Base-by-base conservation (phyloP, 2,797 vertebrate species). In the Rhinella marina region DNA sequence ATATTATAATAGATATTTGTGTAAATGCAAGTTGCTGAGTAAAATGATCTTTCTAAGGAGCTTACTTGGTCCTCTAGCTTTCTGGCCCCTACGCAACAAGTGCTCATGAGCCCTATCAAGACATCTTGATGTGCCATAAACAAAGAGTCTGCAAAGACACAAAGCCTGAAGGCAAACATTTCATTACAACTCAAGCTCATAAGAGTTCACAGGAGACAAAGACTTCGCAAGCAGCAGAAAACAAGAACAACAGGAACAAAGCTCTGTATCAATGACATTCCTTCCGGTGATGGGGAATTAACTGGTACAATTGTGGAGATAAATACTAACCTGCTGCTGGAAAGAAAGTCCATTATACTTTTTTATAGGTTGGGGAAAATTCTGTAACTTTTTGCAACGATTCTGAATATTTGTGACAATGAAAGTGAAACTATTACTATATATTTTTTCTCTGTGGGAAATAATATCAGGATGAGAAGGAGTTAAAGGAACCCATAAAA, bases 101-200 rank as follows among this genome's bases (percentile, higher is more conserved):
- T 86, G 77, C 66, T 86, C 64, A 59, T 72, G 56, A 81, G 79
- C 23, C 54, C 32, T 81, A 61, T 50, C 68, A 50, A 73, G 86
- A 75, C 66, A 81, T 87, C 78, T 29, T 48, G 32, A 81, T 81
- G 78, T 62, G 54, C 52, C 66, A 72, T 73, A 73, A 81, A 59
- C 66, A 87, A 73, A 86, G 50, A 61, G 52, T 81, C 64, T 29
- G 54, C 78, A 81, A 87, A 81, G 68, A 48, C 79, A 62, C 66
- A 79, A 72, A 57, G 56, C 86, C 78, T 66, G 61, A 80, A 70
- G 76, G 76, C 86, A 81, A 86, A 81, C 66, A 81, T 87, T 87
- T 87, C n/a, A 87, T 81, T 81, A 81, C 61, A 41, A 66, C 81
- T 72, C 23, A 12, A 2, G 72, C 41, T 66, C 59, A 79, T 86